Percentiles rank a stretch among this genome's conserved stretches.
Conservation (phyloP, 2,888 invertebrate genomes). For the Scotopteryx bipunctaria region DNA sequence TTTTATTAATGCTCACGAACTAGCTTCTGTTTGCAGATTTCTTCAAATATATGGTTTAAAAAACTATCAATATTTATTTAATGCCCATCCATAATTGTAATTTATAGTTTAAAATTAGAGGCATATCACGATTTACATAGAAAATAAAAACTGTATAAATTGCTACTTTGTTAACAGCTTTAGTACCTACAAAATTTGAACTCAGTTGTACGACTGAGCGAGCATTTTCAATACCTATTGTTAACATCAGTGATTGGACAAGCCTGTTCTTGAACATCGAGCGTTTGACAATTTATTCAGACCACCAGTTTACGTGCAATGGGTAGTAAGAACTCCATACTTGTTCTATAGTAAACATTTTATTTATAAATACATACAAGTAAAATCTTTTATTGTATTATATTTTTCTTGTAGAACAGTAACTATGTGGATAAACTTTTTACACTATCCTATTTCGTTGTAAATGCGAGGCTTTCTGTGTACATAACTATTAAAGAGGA, state of each 20-base stretch:
- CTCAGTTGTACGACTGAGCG: conserved; percentile 35
- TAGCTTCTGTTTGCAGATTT: no score
- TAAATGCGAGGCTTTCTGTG: background rate
- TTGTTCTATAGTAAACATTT: no score
- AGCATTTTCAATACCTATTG: conserved; percentile 56
- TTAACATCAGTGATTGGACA: conserved; percentile 52
- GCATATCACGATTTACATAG: conserved; percentile 1
- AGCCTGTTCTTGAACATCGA: conserved; percentile 47
- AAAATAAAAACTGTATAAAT: background rate
- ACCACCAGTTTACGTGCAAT: conserved; percentile 7
- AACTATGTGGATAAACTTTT: no score
- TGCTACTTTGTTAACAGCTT: conserved; percentile 11
- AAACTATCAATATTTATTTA: no score
- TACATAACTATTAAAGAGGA: conserved; percentile 2
- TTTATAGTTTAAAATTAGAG: background rate
- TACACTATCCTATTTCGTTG: no score
- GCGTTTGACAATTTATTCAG: conserved; percentile 35
- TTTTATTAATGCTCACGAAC: no score
- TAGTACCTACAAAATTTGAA: conserved; percentile 32
- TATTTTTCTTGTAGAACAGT: no score
- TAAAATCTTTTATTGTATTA: no score
- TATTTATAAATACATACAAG: no score
- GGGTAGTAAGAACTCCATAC: background rate
- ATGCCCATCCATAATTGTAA: no score
- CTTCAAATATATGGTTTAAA: no score